phyloP scores from a whole-genome alignment of 1,140 invertebrate genomes.

The Oryctes rhinoceros region DNA sequence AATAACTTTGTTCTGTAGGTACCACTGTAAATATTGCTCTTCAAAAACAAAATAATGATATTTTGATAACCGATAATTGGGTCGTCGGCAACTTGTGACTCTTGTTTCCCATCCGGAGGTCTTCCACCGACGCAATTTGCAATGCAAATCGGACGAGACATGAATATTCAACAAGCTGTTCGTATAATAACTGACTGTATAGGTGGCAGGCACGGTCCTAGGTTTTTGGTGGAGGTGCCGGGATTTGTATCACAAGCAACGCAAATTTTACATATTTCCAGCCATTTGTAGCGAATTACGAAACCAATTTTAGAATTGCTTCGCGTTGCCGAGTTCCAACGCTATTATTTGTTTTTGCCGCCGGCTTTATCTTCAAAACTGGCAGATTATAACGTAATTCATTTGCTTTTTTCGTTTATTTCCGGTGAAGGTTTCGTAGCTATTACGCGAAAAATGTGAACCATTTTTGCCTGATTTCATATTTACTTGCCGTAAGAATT shows the following conservation, averaged over 20 bases:
- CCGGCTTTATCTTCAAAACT: conserved; percentile 27
- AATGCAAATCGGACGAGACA: conserved; percentile 38
- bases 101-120: conserved; percentile 33
- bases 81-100: background rate
- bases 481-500: too few relatives aligned
- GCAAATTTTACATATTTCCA: conserved; percentile 45
- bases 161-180: conserved; percentile 43
- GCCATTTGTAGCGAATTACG: conserved; percentile 44
- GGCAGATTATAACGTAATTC: conserved; percentile 36
- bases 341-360: conserved; percentile 17
- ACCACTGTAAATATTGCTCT: too few relatives aligned
- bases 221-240: background rate
- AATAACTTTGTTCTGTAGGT: too few relatives aligned
- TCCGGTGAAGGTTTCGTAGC: background rate
- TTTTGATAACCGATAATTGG: conserved; percentile 46
- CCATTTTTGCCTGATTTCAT: too few relatives aligned
- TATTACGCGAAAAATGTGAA: too few relatives aligned
- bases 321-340: background rate
- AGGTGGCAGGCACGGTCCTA: background rate
- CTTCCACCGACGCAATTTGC: conserved; percentile 36
- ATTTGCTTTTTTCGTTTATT: conserved; percentile 2
- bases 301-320: conserved; percentile 43
- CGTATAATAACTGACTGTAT: background rate
- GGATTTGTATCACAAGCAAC: background rate
- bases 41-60: conserved; percentile 26